Evolutionary conservation across 2,797 vertebrate species (phyloP).

Genomic region (Coreius guichenoti): DNA sequence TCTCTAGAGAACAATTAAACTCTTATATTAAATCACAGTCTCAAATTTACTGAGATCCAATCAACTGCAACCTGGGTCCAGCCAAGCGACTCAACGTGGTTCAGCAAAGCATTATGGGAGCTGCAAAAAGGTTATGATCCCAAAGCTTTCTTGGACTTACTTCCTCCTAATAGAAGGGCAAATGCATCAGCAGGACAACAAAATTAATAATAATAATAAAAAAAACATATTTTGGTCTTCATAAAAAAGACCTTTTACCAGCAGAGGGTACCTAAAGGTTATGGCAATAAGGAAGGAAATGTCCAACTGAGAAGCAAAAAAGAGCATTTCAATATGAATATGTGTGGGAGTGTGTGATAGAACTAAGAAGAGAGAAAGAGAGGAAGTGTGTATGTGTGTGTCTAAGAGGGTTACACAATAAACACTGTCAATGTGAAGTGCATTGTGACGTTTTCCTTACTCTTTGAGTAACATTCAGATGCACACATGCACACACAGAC

Average conservation of each 20-base stretch:
- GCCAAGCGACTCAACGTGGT: neutral
- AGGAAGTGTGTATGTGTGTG: constrained; percentile 10
- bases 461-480: constrained; percentile 8
- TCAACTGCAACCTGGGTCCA: neutral
- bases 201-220: constrained; percentile 19
- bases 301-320: constrained; percentile 49
- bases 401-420: constrained; percentile 17
- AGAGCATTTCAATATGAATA: constrained; percentile 42
- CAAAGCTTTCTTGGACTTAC: constrained; percentile 17
- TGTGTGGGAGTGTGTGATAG: constrained; percentile 23
- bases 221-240: constrained; percentile 32
- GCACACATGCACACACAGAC: constrained; percentile 45
- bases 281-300: constrained; percentile 40
- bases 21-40: constrained; percentile 1
- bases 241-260: constrained; percentile 55
- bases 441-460: neutral
- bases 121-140: constrained; percentile 38
- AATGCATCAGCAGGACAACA: constrained; percentile 27
- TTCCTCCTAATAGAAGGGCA: constrained; percentile 26
- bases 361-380: constrained; percentile 11
- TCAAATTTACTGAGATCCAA: constrained; percentile 5
- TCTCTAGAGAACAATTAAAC: neutral
- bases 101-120: constrained; percentile 14
- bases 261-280: constrained; percentile 53
- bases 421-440: constrained; percentile 10